Conservation (phyloP, 2,797 vertebrate species). For the Serranus cabrilla region DNA sequence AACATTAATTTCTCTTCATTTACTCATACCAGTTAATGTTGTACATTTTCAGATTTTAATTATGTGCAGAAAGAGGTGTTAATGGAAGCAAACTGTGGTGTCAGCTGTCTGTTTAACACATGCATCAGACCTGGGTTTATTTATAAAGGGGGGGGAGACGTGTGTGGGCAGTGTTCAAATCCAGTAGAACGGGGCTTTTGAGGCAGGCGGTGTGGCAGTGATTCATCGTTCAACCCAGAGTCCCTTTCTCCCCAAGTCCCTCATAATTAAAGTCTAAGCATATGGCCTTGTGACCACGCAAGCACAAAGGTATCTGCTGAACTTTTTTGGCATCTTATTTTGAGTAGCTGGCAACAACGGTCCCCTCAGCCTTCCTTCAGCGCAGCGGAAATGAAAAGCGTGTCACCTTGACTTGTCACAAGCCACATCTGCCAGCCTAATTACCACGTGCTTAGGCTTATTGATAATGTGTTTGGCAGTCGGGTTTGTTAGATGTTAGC, state of each 20-base stretch:
- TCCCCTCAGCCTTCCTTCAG: constrained; percentile 63
- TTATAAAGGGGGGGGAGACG: constrained; percentile 51
- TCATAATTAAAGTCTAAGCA: constrained; percentile 87
- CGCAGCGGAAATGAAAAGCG: constrained; percentile 68
- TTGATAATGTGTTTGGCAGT: constrained; percentile 51
- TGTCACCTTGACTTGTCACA: constrained; percentile 83
- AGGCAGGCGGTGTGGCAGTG: constrained; percentile 77
- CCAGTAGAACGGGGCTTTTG: constrained; percentile 66
- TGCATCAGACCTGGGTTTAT: constrained; percentile 43
- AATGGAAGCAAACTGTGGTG: constrained; percentile 36
- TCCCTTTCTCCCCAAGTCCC: constrained; percentile 86
- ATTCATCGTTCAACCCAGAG: constrained; percentile 82
- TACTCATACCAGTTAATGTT: constrained; percentile 4
- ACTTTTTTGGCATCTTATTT: constrained; percentile 68
- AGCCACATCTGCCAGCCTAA: constrained; percentile 71
- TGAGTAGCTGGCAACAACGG: constrained; percentile 51
- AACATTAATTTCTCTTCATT: constrained; percentile 12
- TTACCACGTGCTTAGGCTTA: constrained; percentile 54
- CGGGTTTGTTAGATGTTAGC: constrained; percentile 34
- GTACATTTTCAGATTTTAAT: constrained; percentile 39
- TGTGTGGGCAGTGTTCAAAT: constrained; percentile 61
- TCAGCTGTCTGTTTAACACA: constrained; percentile 51
- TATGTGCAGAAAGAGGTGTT: constrained; percentile 17
- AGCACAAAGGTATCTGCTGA: constrained; percentile 76
- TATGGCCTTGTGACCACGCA: constrained; percentile 83